Evolutionary conservation across 2,888 invertebrate genomes (phyloP).

Genomic region (Alsophila aescularia): DNA sequence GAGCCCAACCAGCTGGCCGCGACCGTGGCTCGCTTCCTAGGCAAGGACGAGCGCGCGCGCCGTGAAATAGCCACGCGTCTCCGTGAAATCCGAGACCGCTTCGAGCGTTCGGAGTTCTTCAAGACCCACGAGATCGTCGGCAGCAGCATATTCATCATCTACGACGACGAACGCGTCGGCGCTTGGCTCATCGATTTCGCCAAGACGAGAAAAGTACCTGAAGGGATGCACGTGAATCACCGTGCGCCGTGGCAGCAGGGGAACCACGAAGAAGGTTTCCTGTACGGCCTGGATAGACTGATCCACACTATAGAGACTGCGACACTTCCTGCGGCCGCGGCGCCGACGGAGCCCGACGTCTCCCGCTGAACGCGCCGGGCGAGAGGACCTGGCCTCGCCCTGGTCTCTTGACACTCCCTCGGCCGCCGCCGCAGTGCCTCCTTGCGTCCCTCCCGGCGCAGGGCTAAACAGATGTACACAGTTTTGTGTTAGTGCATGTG

Average conservation of each 20-base stretch:
- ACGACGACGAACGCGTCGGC: constrained; percentile 94
- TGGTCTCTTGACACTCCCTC: constrained; percentile 60
- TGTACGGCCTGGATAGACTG: constrained; percentile 96
- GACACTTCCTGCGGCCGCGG: constrained; percentile 52
- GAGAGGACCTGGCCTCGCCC: constrained; percentile 73
- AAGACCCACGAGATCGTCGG: constrained; percentile 96
- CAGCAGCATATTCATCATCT: constrained; percentile 96
- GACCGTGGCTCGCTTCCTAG: constrained; percentile 90
- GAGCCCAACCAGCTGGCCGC: constrained; percentile 89
- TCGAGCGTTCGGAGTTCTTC: constrained; percentile 94
- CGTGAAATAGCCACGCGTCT: constrained; percentile 89
- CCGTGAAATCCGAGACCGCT: constrained; percentile 89
- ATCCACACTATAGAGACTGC: constrained; percentile 86
- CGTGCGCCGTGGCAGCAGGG: constrained; percentile 93
- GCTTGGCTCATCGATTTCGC: constrained; percentile 99
- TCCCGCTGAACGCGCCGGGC: constrained; percentile 70
- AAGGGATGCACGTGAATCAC: constrained; percentile 89
- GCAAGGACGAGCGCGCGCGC: constrained; percentile 86
- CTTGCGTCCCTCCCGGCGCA: constrained; percentile 54
- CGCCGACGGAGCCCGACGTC: constrained; percentile 70
- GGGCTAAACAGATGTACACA: constrained; percentile 60
- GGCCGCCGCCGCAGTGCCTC: constrained; percentile 54
- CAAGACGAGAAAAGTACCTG: constrained; percentile 92
- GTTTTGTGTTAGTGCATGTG: constrained; percentile 64
- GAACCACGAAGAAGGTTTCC: constrained; percentile 98